These are phyloP conservation scores for Paratrypauchen microcephalus DNA, from an alignment of 2,797 vertebrate genomes.

Conservation along the genomic window DNA sequence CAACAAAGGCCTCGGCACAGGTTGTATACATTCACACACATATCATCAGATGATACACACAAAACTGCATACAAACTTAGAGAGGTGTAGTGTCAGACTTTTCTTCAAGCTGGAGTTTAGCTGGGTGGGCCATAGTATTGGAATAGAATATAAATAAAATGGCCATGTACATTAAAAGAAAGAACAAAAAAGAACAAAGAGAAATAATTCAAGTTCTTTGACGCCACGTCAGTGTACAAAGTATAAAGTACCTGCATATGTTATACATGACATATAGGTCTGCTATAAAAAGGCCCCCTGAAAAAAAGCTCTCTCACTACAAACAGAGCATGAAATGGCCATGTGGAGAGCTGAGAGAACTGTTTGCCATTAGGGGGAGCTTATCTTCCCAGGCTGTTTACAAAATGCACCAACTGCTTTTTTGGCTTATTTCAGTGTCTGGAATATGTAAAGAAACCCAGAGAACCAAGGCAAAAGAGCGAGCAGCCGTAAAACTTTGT, in stretches of 20 bases:
- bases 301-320: constrained; percentile 67
- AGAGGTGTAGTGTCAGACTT: constrained; percentile 70
- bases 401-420: constrained; percentile 69
- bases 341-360: constrained; percentile 71
- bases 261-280: constrained; percentile 81
- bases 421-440: constrained; percentile 76
- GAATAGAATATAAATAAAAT: constrained; percentile 69
- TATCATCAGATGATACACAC: constrained; percentile 25
- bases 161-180: constrained; percentile 56
- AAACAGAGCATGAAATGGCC: constrained; percentile 73
- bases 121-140: constrained; percentile 60
- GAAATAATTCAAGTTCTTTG: constrained; percentile 75
- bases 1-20: constrained; percentile 47
- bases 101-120: constrained; percentile 56
- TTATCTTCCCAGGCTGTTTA: constrained; percentile 75
- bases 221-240: constrained; percentile 74
- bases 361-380: constrained; percentile 73
- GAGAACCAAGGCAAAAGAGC: constrained; percentile 60
- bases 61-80: constrained; percentile 31
- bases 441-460: constrained; percentile 70
- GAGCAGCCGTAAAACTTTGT: constrained; percentile 41
- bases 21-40: constrained; percentile 38
- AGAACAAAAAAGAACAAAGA: constrained; percentile 45
- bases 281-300: constrained; percentile 74
- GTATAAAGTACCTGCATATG: constrained; percentile 82